Evolutionary conservation across 1,140 invertebrate species (phyloP).

Genomic region (Sipha flava): DNA sequence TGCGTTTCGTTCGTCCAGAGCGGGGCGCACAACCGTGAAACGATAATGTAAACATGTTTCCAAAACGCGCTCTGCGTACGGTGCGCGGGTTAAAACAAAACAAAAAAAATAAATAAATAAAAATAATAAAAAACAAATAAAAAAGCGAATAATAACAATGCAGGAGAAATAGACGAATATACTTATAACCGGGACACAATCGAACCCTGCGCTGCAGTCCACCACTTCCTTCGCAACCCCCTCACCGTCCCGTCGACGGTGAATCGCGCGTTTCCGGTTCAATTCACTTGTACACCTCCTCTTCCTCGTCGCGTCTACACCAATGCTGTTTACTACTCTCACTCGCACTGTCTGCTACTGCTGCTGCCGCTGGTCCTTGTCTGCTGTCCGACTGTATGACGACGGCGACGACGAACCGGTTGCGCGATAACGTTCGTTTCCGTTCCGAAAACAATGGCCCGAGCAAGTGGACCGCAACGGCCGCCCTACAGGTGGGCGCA

Average conservation of each 20-base stretch:
- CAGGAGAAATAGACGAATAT: neutral
- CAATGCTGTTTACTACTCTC: too few species aligned
- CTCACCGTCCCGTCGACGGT: neutral
- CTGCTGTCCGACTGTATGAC: neutral
- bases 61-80: too few species aligned
- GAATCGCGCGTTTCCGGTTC: constrained; percentile 30
- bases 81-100: too few species aligned
- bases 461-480: constrained; percentile 8
- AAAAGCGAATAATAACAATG: constrained; percentile 8
- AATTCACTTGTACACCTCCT: neutral
- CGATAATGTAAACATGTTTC: too few species aligned
- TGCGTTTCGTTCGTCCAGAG: too few species aligned
- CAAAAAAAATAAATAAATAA: too few species aligned
- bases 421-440: constrained; percentile 32
- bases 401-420: constrained; percentile 17
- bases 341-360: neutral
- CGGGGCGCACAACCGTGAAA: too few species aligned
- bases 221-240: neutral
- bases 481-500: neutral
- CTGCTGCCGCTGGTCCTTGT: neutral
- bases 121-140: neutral
- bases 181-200: neutral
- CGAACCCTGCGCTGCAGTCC: neutral
- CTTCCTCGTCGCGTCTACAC: too few species aligned
- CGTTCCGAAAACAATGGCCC: constrained; percentile 29